A percentile compares a stretch with the other conserved stretches of the same genome.
phyloP scores from a whole-genome alignment of 2,888 invertebrate species.

The Eudemis profundana region DNA sequence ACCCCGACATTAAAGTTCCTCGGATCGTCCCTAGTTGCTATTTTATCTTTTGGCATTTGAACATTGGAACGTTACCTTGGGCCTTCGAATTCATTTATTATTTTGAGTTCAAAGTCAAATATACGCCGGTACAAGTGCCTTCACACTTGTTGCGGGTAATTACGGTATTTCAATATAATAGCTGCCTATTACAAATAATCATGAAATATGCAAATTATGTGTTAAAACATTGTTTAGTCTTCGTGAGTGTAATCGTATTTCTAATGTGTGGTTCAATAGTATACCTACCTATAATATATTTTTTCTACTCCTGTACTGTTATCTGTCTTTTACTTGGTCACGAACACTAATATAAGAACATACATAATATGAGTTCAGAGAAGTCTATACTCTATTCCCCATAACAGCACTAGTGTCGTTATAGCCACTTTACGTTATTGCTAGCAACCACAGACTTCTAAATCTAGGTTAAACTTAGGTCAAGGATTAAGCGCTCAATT shows the following conservation, averaged over 20 bases:
- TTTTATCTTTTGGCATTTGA: conserved; percentile 58
- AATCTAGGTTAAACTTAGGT: too few relatives aligned
- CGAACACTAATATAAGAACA: too few relatives aligned
- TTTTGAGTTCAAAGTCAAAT: conserved; percentile 52
- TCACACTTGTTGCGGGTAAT: conserved; percentile 33
- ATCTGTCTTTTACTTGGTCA: too few relatives aligned
- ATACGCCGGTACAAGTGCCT: conserved; percentile 49
- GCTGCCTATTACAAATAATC: conserved; percentile 23
- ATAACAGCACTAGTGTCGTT: too few relatives aligned
- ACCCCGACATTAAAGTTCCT: conserved; percentile 62
- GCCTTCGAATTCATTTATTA: conserved; percentile 53
- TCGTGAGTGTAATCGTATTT: not conserved
- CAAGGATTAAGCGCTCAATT: too few relatives aligned
- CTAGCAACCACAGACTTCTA: too few relatives aligned
- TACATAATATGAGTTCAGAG: too few relatives aligned
- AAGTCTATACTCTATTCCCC: too few relatives aligned
- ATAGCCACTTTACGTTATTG: too few relatives aligned
- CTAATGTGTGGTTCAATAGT: too few relatives aligned
- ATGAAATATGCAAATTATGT: conserved; percentile 21
- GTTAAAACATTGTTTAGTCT: conserved; percentile 11
- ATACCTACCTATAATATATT: too few relatives aligned
- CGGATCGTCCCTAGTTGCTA: conserved; percentile 58
- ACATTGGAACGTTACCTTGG: conserved; percentile 52
- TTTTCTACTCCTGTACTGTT: too few relatives aligned
- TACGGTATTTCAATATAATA: conserved; percentile 33